Evolutionary conservation across 2,888 invertebrate species (phyloP).

Genomic region (Ennomos quercinarius): DNA sequence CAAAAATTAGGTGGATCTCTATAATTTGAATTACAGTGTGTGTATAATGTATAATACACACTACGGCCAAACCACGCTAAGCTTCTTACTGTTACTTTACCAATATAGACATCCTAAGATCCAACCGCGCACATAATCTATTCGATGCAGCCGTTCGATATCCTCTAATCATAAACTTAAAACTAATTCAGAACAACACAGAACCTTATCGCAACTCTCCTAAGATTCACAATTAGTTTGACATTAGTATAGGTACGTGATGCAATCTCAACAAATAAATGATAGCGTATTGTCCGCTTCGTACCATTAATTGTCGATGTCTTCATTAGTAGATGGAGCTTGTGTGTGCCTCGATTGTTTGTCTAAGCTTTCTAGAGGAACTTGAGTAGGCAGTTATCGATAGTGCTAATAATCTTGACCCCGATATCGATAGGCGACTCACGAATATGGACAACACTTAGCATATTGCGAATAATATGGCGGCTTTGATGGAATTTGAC

Average conservation of each 20-base stretch:
- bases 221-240: constrained; percentile 18
- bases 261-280: constrained; percentile 53
- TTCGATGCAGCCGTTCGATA: constrained; percentile 36
- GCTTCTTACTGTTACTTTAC: constrained; percentile 8
- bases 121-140: constrained; percentile 42
- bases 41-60: too few relatives aligned
- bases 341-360: constrained; percentile 57
- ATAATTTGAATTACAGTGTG: too few relatives aligned
- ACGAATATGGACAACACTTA: constrained; percentile 46
- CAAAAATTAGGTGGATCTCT: too few relatives aligned
- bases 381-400: constrained; percentile 53
- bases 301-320: constrained; percentile 60
- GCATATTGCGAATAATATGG: constrained; percentile 34
- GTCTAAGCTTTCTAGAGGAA: constrained; percentile 74
- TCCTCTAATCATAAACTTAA: constrained; percentile 17
- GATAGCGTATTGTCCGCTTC: constrained; percentile 51
- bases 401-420: constrained; percentile 73
- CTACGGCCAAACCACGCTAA: too few relatives aligned
- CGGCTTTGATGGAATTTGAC: constrained; percentile 13
- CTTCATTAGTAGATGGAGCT: constrained; percentile 63
- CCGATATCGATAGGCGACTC: constrained; percentile 54
- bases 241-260: constrained; percentile 24
- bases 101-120: constrained; percentile 39
- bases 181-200: constrained; percentile 3
- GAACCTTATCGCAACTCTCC: constrained; percentile 15